phyloP scores from a whole-genome alignment of 2,797 vertebrate genomes.

The Phylloscopus collybita region DNA sequence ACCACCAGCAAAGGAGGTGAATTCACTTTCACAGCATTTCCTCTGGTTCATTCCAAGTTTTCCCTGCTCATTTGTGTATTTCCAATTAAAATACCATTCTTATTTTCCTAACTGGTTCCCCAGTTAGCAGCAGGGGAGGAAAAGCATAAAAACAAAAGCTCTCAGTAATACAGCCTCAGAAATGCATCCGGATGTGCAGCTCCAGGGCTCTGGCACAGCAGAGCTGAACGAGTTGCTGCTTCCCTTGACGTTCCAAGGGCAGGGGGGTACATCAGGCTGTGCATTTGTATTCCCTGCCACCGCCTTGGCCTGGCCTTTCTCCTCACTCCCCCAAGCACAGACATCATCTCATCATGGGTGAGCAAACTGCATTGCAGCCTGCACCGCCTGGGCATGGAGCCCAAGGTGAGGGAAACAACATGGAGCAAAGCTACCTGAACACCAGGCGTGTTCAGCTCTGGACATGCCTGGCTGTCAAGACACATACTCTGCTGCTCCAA shows the following conservation, averaged over 20 bases:
- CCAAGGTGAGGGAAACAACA: not conserved
- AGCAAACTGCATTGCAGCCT: constrained; percentile 1
- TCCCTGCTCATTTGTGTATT: not conserved
- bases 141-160: not conserved
- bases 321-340: not conserved
- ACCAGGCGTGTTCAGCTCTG: not conserved
- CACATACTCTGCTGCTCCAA: not conserved
- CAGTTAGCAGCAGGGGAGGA: not conserved
- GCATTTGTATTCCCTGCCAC: constrained; percentile 31
- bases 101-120: not conserved
- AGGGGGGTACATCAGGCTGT: rapidly evolving
- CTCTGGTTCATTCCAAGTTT: constrained; percentile 29
- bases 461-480: not conserved
- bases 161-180: not conserved
- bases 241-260: not conserved
- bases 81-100: not conserved
- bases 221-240: not conserved
- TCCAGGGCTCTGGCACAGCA: not conserved
- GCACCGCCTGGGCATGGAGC: not conserved
- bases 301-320: not conserved
- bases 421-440: rapidly evolving
- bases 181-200: not conserved
- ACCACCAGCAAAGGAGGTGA: constrained; percentile 6
- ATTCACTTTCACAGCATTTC: constrained; percentile 30
- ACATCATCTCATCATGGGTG: constrained; percentile 7